Base-by-base conservation (phyloP, 2,113 vertebrate genomes). In the Vicugna pacos region DNA sequence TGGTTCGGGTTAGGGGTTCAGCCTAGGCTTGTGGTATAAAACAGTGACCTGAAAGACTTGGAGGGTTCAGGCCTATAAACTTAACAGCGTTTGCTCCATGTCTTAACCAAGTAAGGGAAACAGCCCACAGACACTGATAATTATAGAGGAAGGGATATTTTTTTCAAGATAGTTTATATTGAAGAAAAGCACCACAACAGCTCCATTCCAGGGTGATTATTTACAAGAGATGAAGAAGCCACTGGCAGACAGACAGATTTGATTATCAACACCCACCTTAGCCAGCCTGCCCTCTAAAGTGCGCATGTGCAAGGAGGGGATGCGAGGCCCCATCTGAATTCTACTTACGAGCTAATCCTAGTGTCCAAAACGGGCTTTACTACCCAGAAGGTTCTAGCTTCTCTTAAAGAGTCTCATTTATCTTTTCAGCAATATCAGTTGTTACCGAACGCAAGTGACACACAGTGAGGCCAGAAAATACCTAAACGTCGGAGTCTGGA, bases 41-140 rank as follows among this genome's bases (percentile, higher is more conserved):
- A 80, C 6, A 73, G 32, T 73, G 15, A 48, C 42, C 42, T 84
- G n/a, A 83, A 52, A 54, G 88, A 38, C 46, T 54, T 60, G 75
- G 80, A 79, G 64, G 73, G 35, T 56, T 16, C 22, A 35, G 16
- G 58, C 48, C 50, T 30, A 50, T 65, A 64, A 30, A 62, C 9
- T n/a, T 81, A 91, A 62, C 38, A 48, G 50, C 35, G 79, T 77
- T 94, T 83, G 50, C 13, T 69, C 48, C 8, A 20, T 54, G 38
- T 56, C 52, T 83, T 93, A 73, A 83, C 16, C 38, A 96, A 56
- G 54, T 70, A 79, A 96, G 28, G 60, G 84, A 93, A 60, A 80
- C 4, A 38, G 35, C 15, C 9, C 32, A 82, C 3, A 42, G 56
- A 62, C 1, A 56, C 2, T 48, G 28, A 26, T 32, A 24, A 35